Base-by-base conservation (phyloP, 2,888 invertebrate genomes). In the Pheosia gnoma region DNA sequence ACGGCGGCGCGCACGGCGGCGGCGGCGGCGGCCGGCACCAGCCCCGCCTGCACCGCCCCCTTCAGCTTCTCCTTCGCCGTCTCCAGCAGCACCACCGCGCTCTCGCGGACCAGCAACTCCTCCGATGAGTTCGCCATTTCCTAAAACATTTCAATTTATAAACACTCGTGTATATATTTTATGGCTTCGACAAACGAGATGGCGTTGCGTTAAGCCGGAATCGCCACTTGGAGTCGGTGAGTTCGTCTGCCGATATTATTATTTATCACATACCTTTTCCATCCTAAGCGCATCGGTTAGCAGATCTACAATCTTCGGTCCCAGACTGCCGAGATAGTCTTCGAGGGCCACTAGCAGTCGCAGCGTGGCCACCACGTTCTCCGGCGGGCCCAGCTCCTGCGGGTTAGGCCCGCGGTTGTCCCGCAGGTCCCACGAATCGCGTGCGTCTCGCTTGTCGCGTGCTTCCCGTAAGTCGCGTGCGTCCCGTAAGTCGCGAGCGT, bases 21-120 rank as follows among this genome's bases (percentile, higher is more conserved):
- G 65, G 94, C 95, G 67, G 97, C 96, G 72, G 90, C 85, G 61
- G 82, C 73, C 67, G 93, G 85, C 68, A 95, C 92, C 68, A 96
- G 95, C 60, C 96, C 96, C 41, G 97, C 96, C 79, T 96, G 95
- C 63, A 96, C 87, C 59, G 96, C 96, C 57, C 97, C 97, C 85
- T 97, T 97, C 57, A 98, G 89, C 86, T 98, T 98, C 86, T 98
- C 98, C 79, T 97, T 97, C 0, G 96, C 96, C 0, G 97, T 97
- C 89, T 98, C 97, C 68, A 98, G 95, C 70, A 97, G 91, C 0
- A 97, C 96, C 74, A 95, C 95, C 60, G 96, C 95, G 52, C 95
- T 94, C 59, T 97, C 97, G 66, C 96, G 96, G 59, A 95, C 94
- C 0, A 97, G 87, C 52, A 98, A 83, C 63, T 96, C 95, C 71